These are phyloP conservation scores for Anguilla megastoma DNA, from an alignment of 2,797 vertebrate species.

Conservation along the genomic window DNA sequence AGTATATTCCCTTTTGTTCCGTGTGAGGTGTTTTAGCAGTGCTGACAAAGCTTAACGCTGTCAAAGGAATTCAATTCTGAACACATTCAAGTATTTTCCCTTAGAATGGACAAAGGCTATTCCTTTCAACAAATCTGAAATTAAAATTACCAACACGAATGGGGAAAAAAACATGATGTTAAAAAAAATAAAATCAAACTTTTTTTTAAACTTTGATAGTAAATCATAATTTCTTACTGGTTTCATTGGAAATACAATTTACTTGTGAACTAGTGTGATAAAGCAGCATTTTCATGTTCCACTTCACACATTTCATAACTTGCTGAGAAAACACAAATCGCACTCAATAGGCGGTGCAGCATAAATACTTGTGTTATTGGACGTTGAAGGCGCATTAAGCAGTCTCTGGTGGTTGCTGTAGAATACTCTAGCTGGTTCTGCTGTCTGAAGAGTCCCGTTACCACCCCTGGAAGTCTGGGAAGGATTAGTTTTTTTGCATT, in stretches of 20 bases:
- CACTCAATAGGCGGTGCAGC: background rate
- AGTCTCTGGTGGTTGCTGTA: background rate
- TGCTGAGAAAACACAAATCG: background rate
- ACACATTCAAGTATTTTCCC: background rate
- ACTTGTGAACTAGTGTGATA: background rate
- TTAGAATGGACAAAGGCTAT: background rate
- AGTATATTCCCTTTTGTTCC: background rate
- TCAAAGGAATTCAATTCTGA: conserved; percentile 4
- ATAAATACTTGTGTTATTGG: conserved; percentile 6
- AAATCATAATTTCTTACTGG: background rate
- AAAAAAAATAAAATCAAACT: background rate
- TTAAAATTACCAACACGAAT: background rate
- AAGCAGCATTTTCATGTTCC: background rate
- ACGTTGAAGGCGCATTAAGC: background rate
- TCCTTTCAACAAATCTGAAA: background rate
- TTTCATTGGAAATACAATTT: background rate
- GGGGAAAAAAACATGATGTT: no score
- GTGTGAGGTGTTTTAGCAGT: background rate
- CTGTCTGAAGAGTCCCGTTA: background rate
- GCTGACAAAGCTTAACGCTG: background rate
- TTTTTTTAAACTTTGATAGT: background rate
- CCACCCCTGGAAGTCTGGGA: background rate
- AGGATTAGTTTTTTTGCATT: conserved; percentile 1
- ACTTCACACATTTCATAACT: background rate
- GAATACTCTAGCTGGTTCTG: background rate